A percentile compares a stretch with the other conserved stretches of the same genome.
Conservation (phyloP, 2,888 invertebrate species). For the Drosophila diplacantha region DNA sequence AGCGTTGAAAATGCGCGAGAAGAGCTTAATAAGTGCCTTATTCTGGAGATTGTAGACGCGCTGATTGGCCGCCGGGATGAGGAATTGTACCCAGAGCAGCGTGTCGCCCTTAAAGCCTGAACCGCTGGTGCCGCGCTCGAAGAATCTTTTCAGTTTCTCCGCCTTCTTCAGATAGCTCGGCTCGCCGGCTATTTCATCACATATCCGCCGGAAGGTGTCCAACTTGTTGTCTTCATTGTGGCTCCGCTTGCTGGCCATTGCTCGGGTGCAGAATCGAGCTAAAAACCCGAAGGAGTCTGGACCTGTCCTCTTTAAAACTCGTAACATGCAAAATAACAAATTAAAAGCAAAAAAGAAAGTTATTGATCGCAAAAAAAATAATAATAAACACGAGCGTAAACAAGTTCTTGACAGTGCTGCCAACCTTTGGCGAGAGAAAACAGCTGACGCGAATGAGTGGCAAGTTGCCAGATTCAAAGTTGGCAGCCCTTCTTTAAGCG, state of each 20-base stretch:
- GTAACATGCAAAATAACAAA: conserved; percentile 40
- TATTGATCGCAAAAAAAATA: conserved; percentile 1
- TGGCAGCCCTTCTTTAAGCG: not conserved
- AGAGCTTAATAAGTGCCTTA: conserved; percentile 93
- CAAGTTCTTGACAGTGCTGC: not conserved
- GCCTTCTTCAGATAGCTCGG: conserved; percentile 91
- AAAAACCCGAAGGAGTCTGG: conserved; percentile 3
- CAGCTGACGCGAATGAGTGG: not conserved
- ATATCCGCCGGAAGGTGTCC: conserved; percentile 86
- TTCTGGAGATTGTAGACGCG: conserved; percentile 94
- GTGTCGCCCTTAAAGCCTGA: conserved; percentile 87
- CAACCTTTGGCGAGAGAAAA: not conserved
- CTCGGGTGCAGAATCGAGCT: conserved; percentile 2
- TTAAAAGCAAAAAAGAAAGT: not conserved
- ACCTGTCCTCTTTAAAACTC: conserved; percentile 10
- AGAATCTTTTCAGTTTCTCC: conserved; percentile 83
- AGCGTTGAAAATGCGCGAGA: conserved; percentile 86
- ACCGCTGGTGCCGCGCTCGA: conserved; percentile 81
- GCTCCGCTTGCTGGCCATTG: conserved; percentile 41
- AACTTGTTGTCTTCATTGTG: conserved; percentile 84
- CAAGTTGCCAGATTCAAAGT: not conserved
- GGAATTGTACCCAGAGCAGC: conserved; percentile 87
- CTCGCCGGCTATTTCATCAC: conserved; percentile 86
- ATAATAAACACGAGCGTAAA: not conserved
- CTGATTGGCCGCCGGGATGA: conserved; percentile 90